Conservation (phyloP, 1,140 invertebrate species). For the Drosophila watanabei region DNA sequence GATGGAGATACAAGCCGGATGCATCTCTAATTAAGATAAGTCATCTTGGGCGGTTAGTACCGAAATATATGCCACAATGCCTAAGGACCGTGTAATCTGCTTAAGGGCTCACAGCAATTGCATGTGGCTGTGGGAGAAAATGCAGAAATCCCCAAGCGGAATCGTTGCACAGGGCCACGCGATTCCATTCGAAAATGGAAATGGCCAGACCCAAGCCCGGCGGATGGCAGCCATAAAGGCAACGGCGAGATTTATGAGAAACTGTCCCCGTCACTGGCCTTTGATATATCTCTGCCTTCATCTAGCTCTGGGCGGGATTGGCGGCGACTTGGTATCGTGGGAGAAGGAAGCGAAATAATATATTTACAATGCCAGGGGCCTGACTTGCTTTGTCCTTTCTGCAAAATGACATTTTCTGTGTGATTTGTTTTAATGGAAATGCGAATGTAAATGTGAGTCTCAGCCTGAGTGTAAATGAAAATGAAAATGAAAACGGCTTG, state of each 20-base stretch:
- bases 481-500: constrained; percentile 70
- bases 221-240: constrained; percentile 9
- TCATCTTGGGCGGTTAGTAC: constrained; percentile 23
- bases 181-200: constrained; percentile 20
- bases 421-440: constrained; percentile 84
- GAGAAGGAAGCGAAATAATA: constrained; percentile 42
- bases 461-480: constrained; percentile 58
- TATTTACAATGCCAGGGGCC: constrained; percentile 69
- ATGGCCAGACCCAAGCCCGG: background rate
- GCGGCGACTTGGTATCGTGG: constrained; percentile 4
- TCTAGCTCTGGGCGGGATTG: background rate
- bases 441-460: constrained; percentile 49
- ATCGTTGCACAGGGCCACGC: constrained; percentile 9
- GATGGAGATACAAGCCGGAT: constrained; percentile 22
- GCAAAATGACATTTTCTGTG: constrained; percentile 82
- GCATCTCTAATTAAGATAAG: constrained; percentile 28
- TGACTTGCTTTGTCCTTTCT: constrained; percentile 70
- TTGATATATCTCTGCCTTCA: constrained; percentile 53
- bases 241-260: constrained; percentile 69
- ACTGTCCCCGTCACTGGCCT: constrained; percentile 58
- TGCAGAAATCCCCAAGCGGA: constrained; percentile 16
- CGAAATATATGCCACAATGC: constrained; percentile 3
- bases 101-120: constrained; percentile 19
- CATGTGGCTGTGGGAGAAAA: constrained; percentile 13
- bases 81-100: constrained; percentile 16